Evolutionary conservation across 1,140 invertebrate genomes (phyloP).

Genomic region (Hylaeus anthracinus): DNA sequence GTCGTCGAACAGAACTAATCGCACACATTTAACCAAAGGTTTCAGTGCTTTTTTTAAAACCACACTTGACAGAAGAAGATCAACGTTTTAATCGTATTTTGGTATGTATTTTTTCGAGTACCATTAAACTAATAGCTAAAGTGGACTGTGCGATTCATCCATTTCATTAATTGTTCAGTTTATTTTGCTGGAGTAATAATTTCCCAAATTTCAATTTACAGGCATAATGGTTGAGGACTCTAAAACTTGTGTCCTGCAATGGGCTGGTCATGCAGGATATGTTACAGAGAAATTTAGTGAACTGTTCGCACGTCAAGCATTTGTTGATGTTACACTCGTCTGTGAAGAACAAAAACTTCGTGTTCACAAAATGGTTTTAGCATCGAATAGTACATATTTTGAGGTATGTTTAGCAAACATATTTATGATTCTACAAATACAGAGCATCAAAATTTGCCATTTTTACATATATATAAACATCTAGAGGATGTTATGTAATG

Average conservation of each 20-base stretch:
- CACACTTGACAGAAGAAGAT: slow-evolving; percentile 30
- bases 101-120: slow-evolving; percentile 1
- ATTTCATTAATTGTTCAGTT: neutral
- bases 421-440: neutral
- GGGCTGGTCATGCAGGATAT: slow-evolving; percentile 81
- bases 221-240: slow-evolving; percentile 72
- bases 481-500: neutral
- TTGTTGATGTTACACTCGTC: slow-evolving; percentile 83
- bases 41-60: slow-evolving; percentile 49
- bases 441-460: neutral
- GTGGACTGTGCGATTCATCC: neutral
- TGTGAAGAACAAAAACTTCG: slow-evolving; percentile 83
- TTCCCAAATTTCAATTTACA: slow-evolving; percentile 15
- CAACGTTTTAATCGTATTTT: slow-evolving; percentile 19
- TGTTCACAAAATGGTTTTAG: slow-evolving; percentile 84
- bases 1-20: slow-evolving; percentile 22
- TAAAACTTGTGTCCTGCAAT: slow-evolving; percentile 79
- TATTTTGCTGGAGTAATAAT: neutral
- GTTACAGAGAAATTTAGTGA: slow-evolving; percentile 82
- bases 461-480: neutral
- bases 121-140: neutral
- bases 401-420: slow-evolving; percentile 73
- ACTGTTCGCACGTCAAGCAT: slow-evolving; percentile 82
- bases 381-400: slow-evolving; percentile 85
- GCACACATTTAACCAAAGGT: slow-evolving; percentile 33